Evolutionary conservation across 2,113 vertebrate genomes (phyloP).

Genomic region (Sorex araneus): DNA sequence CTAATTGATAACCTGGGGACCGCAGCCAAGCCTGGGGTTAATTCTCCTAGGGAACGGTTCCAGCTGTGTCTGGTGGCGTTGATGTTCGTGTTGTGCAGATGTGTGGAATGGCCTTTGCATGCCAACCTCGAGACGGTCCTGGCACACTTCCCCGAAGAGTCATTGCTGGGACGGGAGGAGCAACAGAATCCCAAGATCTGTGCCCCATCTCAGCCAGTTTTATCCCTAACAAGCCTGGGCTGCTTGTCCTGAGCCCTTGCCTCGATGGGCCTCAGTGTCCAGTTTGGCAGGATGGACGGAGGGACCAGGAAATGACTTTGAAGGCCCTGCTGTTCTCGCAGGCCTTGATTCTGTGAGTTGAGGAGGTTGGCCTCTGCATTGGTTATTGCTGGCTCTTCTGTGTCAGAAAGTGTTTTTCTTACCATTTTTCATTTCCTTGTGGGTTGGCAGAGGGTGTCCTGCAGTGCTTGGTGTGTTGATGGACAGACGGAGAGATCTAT

Average conservation of each 20-base stretch:
- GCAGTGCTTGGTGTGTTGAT: conserved; percentile 61
- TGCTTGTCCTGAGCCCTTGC: background rate
- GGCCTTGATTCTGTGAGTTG: background rate
- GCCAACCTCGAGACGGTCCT: rapidly evolving
- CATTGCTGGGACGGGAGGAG: background rate
- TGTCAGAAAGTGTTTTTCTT: conserved; percentile 34
- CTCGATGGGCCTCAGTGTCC: background rate
- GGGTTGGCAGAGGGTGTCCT: conserved; percentile 60
- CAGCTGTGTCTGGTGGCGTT: background rate
- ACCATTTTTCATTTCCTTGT: conserved; percentile 14
- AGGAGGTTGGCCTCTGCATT: background rate
- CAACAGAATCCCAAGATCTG: background rate
- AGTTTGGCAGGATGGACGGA: background rate
- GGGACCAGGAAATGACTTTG: background rate
- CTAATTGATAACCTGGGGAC: background rate
- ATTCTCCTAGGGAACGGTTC: background rate
- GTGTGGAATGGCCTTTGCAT: background rate
- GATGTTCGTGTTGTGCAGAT: background rate
- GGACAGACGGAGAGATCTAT: conserved; percentile 2
- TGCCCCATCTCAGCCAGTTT: background rate
- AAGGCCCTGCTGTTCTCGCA: background rate
- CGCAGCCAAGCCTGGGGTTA: background rate
- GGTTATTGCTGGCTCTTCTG: background rate
- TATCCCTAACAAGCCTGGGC: rapidly evolving
- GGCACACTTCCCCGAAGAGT: background rate